Evolutionary conservation across 2,888 invertebrate genomes (phyloP).

Genomic region (Anthophora plumipes): DNA sequence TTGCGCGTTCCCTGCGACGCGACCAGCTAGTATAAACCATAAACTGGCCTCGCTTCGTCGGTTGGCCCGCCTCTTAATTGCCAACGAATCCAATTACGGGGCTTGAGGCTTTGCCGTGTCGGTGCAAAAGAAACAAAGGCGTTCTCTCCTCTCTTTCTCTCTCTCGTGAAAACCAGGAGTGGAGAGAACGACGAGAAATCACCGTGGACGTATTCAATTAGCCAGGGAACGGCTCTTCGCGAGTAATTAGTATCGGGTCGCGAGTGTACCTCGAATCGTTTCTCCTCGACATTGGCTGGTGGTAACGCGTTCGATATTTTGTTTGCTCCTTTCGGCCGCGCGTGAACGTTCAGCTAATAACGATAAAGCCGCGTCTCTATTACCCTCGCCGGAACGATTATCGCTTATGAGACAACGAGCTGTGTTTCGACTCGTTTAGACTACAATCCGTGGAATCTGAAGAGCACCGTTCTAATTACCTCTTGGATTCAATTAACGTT

Average conservation of each 20-base stretch:
- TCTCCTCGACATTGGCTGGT: background rate
- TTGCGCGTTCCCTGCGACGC: conserved; percentile 29
- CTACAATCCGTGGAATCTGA: too few species aligned
- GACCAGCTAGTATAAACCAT: conserved; percentile 29
- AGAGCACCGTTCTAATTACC: background rate
- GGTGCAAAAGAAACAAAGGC: conserved; percentile 18
- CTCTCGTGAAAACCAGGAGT: background rate
- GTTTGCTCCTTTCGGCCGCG: background rate
- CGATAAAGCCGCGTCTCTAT: conserved; percentile 41
- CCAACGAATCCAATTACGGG: conserved; percentile 45
- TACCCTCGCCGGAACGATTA: conserved; percentile 26
- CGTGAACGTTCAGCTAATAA: conserved; percentile 22
- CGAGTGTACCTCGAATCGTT: conserved; percentile 1
- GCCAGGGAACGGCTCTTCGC: conserved; percentile 18
- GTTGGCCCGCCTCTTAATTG: conserved; percentile 31
- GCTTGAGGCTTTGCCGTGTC: background rate
- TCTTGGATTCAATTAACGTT: too few species aligned
- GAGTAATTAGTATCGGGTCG: conserved; percentile 43
- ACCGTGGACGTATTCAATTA: conserved; percentile 51
- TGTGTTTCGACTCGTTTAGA: conserved; percentile 1
- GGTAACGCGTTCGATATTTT: background rate
- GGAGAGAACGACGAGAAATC: conserved; percentile 30
- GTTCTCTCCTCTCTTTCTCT: too few species aligned
- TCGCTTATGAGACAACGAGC: background rate
- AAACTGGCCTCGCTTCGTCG: conserved; percentile 24